A percentile compares a stretch with the other conserved stretches of the same genome.
Evolutionary conservation across 1,140 invertebrate species (phyloP).

Genomic region (Druon quercuslanigerum): DNA sequence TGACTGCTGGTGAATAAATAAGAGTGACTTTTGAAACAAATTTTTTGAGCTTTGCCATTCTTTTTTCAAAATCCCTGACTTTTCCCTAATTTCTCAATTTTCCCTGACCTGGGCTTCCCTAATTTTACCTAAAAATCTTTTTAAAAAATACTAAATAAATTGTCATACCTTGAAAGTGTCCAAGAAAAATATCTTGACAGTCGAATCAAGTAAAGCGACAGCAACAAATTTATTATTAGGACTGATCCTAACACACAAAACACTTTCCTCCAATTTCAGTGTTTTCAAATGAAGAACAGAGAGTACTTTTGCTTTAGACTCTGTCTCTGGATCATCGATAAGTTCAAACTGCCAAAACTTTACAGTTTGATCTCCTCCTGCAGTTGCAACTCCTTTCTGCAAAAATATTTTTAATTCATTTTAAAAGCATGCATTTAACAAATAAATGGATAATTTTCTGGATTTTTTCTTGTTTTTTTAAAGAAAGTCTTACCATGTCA

Average conservation of each 20-base stretch:
- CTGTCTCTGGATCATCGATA: constrained; percentile 79
- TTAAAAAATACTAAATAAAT: too few relatives aligned
- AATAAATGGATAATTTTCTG: not conserved
- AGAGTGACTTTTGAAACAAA: too few relatives aligned
- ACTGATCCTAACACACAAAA: constrained; percentile 88
- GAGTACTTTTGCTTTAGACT: constrained; percentile 82
- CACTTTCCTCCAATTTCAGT: constrained; percentile 90
- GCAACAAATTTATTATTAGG: constrained; percentile 93
- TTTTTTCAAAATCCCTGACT: too few relatives aligned
- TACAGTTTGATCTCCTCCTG: constrained; percentile 91
- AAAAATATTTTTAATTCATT: constrained; percentile 36
- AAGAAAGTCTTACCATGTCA: constrained; percentile 79
- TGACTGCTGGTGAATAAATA: too few relatives aligned
- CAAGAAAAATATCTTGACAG: constrained; percentile 96
- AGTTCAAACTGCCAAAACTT: constrained; percentile 97
- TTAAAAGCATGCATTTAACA: too few relatives aligned
- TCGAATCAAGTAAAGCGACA: constrained; percentile 92
- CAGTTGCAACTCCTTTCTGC: constrained; percentile 87
- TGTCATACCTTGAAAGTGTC: constrained; percentile 92
- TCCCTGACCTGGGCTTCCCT: too few relatives aligned
- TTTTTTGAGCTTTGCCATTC: too few relatives aligned
- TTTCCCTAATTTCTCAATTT: too few relatives aligned
- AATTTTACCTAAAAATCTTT: too few relatives aligned
- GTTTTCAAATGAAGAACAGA: constrained; percentile 88
- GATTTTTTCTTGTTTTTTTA: too few relatives aligned